phyloP scores from a whole-genome alignment of 2,113 vertebrate genomes.

The Anhinga anhinga region DNA sequence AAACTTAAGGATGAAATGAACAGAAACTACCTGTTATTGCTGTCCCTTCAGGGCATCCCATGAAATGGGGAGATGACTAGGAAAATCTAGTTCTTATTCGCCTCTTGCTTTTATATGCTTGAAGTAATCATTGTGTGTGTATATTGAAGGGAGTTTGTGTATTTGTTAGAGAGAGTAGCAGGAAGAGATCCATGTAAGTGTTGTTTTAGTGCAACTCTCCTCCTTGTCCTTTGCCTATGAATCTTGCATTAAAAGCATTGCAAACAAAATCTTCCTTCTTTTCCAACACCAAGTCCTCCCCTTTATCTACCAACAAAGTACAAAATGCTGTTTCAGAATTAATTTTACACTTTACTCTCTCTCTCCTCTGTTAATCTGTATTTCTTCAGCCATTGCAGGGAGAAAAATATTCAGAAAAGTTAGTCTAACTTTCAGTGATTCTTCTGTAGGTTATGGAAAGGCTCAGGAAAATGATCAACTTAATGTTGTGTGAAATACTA shows the following conservation, averaged over 20 bases:
- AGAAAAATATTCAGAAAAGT: neutral
- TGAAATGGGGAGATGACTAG: neutral
- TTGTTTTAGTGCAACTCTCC: neutral
- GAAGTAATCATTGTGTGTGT: neutral
- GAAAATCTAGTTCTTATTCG: neutral
- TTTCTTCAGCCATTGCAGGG: neutral
- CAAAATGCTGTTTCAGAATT: neutral
- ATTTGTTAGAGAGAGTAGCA: neutral
- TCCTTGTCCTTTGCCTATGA: neutral
- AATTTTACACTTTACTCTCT: neutral
- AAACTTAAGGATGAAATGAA: neutral
- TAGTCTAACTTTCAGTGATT: neutral
- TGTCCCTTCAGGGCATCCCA: neutral
- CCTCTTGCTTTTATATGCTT: neutral
- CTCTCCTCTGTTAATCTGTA: neutral
- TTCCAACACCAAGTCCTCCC: neutral
- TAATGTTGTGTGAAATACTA: neutral
- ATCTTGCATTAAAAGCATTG: neutral
- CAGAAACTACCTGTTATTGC: neutral
- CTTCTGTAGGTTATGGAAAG: neutral
- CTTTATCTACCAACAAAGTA: neutral
- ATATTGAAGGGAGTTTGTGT: neutral
- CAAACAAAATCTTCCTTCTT: neutral
- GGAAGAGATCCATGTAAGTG: neutral
- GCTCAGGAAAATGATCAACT: neutral